phyloP scores from a whole-genome alignment of 2,888 invertebrate genomes.

The Hecatera dysodea region DNA sequence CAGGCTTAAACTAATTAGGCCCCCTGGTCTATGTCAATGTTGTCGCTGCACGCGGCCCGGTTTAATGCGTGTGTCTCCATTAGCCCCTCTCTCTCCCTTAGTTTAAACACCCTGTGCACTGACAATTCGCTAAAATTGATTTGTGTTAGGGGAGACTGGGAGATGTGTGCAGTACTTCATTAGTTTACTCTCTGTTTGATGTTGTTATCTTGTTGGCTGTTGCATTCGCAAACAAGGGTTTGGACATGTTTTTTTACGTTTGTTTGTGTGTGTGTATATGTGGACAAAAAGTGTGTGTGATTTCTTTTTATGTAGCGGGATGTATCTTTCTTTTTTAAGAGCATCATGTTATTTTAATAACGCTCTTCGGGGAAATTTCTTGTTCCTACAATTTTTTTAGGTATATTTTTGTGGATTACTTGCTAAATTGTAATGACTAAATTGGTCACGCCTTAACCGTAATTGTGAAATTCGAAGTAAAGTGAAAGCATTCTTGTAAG shows the following conservation, averaged over 20 bases:
- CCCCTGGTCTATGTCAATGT: conserved; percentile 88
- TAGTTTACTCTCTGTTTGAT: conserved; percentile 56
- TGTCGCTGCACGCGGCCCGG: conserved; percentile 86
- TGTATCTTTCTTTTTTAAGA: neutral
- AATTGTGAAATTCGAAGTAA: neutral
- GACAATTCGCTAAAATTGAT: conserved; percentile 90
- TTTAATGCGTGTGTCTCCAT: conserved; percentile 91
- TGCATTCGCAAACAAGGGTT: conserved; percentile 58
- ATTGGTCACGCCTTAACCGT: too few species aligned
- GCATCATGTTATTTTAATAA: neutral
- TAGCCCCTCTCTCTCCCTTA: conserved; percentile 82
- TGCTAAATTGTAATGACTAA: neutral
- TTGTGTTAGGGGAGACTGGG: conserved; percentile 79
- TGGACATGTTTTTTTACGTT: conserved; percentile 41
- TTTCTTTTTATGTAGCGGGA: conserved; percentile 6
- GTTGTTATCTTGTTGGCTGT: conserved; percentile 61
- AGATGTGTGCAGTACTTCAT: conserved; percentile 59
- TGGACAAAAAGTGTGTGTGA: conserved; percentile 18
- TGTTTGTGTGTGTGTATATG: neutral
- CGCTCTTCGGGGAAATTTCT: too few species aligned
- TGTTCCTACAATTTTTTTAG: too few species aligned
- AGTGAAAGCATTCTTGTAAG: neutral
- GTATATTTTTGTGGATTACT: too few species aligned
- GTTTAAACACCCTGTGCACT: conserved; percentile 85
- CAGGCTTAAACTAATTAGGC: conserved; percentile 90